Evolutionary conservation across 2,797 vertebrate genomes (phyloP).

Genomic region (Triplophysa yarkandensis): DNA sequence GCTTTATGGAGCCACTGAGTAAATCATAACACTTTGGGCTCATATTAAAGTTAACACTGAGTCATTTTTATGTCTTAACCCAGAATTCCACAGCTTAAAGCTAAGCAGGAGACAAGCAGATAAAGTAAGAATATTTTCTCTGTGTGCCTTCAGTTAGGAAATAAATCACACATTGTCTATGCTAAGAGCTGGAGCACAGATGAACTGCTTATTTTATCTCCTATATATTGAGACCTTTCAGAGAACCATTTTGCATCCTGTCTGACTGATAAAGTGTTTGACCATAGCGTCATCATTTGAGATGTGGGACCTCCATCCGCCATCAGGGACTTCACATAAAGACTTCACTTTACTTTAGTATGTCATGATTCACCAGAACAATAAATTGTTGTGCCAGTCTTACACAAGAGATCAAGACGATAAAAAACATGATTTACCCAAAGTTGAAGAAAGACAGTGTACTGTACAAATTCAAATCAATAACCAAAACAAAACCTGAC

Average conservation of each 20-base stretch:
- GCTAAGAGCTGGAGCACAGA: constrained; percentile 1
- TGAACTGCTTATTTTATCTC: not conserved
- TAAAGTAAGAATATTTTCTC: constrained; percentile 50
- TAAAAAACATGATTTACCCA: not conserved
- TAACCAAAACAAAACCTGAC: not conserved
- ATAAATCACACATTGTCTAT: constrained; percentile 18
- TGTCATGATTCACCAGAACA: not conserved
- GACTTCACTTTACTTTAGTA: not conserved
- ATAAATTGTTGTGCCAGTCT: not conserved
- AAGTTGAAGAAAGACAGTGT: not conserved
- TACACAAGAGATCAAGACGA: not conserved
- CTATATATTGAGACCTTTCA: constrained; percentile 9
- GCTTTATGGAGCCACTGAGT: not conserved
- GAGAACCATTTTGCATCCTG: not conserved
- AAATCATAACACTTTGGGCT: constrained; percentile 20
- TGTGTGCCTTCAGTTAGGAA: not conserved
- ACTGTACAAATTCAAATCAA: not conserved
- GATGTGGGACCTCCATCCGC: not conserved
- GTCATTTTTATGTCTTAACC: constrained; percentile 32
- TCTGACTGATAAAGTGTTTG: constrained; percentile 7
- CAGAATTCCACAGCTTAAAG: constrained; percentile 42
- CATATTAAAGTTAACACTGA: constrained; percentile 16
- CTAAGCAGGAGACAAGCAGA: constrained; percentile 31
- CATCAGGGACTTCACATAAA: not conserved
- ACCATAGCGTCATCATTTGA: constrained; percentile 2